Conservation (phyloP, 1,140 invertebrate species). For the Araneus ventricosus region DNA sequence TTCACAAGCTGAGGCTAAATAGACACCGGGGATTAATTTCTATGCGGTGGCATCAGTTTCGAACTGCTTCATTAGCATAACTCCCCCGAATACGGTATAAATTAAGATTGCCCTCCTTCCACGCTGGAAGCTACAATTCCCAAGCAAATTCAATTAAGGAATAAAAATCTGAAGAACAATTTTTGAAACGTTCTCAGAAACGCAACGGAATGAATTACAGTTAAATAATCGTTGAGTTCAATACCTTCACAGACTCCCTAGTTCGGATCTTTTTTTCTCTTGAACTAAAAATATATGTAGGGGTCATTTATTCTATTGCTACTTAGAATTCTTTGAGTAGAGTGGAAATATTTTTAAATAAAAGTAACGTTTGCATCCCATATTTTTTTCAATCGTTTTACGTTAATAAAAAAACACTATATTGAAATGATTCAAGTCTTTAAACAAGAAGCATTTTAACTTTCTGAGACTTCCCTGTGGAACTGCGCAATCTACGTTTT, state of each 20-base stretch:
- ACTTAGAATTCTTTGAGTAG: constrained; percentile 15
- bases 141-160: constrained; percentile 69
- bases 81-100: constrained; percentile 64
- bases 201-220: constrained; percentile 61
- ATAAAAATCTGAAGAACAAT: constrained; percentile 71
- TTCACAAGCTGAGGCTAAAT: constrained; percentile 73
- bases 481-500: too few relatives aligned
- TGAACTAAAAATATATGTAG: neutral
- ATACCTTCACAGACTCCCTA: constrained; percentile 32
- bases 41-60: constrained; percentile 69
- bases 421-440: too few relatives aligned
- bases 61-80: constrained; percentile 73
- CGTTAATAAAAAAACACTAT: too few relatives aligned
- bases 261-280: neutral
- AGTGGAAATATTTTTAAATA: neutral
- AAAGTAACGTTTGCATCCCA: neutral
- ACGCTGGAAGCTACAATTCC: neutral
- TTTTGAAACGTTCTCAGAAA: constrained; percentile 34
- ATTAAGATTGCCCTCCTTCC: constrained; percentile 69
- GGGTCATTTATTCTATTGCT: constrained; percentile 43
- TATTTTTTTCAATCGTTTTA: neutral
- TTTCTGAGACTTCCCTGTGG: too few relatives aligned
- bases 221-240: constrained; percentile 64
- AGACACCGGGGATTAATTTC: constrained; percentile 74
- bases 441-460: too few relatives aligned